Base-by-base conservation (phyloP, 53 echinoderm and acorn worm species). In the Glandiceps talaboti region DNA sequence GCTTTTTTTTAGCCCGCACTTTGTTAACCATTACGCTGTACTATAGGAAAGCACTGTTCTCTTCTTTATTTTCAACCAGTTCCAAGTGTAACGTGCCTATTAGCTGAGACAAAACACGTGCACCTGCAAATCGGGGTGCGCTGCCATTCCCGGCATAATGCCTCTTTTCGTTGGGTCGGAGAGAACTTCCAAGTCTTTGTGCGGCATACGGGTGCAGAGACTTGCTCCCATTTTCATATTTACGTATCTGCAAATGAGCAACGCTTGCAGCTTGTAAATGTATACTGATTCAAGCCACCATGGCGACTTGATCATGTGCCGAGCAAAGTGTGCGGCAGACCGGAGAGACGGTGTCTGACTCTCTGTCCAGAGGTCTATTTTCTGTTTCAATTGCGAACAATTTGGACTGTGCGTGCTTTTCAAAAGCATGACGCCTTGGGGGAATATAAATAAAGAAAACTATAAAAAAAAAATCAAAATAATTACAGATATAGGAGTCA, bases 191-290 rank as follows among this genome's bases (percentile, higher is more conserved):
- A 45, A 20, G 6, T 45, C 64, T 45, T 45, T 45, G 64, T 45
- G 64, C 64, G 64, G 6, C 20, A 45, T 45, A 45, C 64, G 64
- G 64, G 64, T 45, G 64, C 64, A 20, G 64, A 45, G 20, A 45
- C 64, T 45, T 45, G 64, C 20, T 20, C 20, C 64, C 64, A 6
- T 20, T 45, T 45, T 45, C 64, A 45, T 6, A 45, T 45, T 45
- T 12, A 45, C 64, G 64, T 45, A 45, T 45, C 64, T 45, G 64
- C 20, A 45, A 45, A 45, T 45, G 64, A 20, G 64, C 64, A 45
- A 45, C 64, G 64, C 64, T 45, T 45, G 64, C 64, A 45, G 64
- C 64, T 45, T 45, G 64, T n/a, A n/a, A n/a, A n/a, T n/a, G n/a
- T 45, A 20, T 45, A 45, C 64, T 20, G 64, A 45, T 20, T n/a